Evolutionary conservation across 2,113 vertebrate species (phyloP), one percentile per base, ranked within the genome.

Genomic region (Oryzias curvinotus): DNA sequence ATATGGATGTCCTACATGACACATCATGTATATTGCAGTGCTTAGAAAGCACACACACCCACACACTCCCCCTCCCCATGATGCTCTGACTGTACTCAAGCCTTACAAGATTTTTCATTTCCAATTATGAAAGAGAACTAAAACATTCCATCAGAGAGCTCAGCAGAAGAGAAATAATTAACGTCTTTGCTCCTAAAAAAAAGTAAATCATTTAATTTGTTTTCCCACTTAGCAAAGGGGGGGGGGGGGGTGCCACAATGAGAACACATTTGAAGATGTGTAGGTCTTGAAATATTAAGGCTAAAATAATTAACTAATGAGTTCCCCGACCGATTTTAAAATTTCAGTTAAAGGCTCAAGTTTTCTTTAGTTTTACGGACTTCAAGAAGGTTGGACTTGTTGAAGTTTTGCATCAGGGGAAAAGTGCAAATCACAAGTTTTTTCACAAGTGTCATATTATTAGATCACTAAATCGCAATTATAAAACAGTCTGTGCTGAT

Each of bases 21-120:
- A 57, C 41, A 43, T 84, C 84, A 90, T 90, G 81, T 84, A 87
- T 90, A 84, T 86, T 90, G 79, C 85, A 90, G 84, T 19, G 75
- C 19, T 55, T 87, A 81, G 85, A 84, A 74, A 84, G 83, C 83
- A 30, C 30, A 3, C 26, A 26, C 25, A 3, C 26, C 26, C 26
- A 3, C 26, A 36, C 10, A 3, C 30, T 7, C 30, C 30, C 30
- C 8, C 8, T 10, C 36, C 12, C 36, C 36, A 36, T 36, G 36
- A 36, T 36, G 36, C 36, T 71, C 54, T 18, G 5, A 43, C 71
- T 81, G 79, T 85, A 88, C 84, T 88, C 81, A 79, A 53, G 46
- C 72, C 82, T 61, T 17, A 30, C 80, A 71, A 46, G 65, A 82
- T 84, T 83, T 85, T 87, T 85, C 65, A 89, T 88, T 65, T 79